Base-by-base conservation (phyloP, 2,888 invertebrate genomes). In the Pasiphila rectangulata region DNA sequence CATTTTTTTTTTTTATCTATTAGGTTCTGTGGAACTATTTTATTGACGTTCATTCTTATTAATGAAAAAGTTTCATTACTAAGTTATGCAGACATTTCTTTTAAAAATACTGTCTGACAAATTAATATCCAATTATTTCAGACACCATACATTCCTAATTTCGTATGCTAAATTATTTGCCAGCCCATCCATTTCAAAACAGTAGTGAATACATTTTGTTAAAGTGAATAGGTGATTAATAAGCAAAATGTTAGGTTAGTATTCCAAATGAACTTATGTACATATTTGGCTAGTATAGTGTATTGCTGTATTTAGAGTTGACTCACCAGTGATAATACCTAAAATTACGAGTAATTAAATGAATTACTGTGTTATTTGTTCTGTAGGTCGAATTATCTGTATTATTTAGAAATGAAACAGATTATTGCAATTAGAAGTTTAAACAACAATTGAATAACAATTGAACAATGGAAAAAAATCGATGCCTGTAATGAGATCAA, bases 211-310 rank as follows among this genome's bases (percentile, higher is more conserved):
- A 25, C 2, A 13, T 25, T 25, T 25, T 7, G 7, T 1, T 13
- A 27, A 7, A 13, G 12, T 13, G 2, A 13, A 27, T 27, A 27
- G 3, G 6, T 13, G 13, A n/a, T 13, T 13, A 27, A 27, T 27
- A 6, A 27, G 9, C 27, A 27, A 27, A 27, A 13, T 27, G 27
- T 27, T 27, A 13, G 27, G 27, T 6, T n/a, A 16, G 17, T n/a
- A 32, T 10, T 32, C n/a, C 16, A 37, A 34, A 41, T 42, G 34
- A 34, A 42, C 17, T 34, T 34, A 9, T 25, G 34, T 6, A 17
- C 23, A 38, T 10, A 10, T 3, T 1, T 27, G 32, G 16, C 17
- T n/a, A n/a, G n/a, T n/a, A n/a, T n/a, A n/a, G 21, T 6, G 6
- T 6, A 21, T 17, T 2, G 0, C 16, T 25, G 37, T 12, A 10